These are phyloP conservation scores for Nemapogon koenigi DNA, from an alignment of 2,888 invertebrate genomes.

Conservation along the genomic window DNA sequence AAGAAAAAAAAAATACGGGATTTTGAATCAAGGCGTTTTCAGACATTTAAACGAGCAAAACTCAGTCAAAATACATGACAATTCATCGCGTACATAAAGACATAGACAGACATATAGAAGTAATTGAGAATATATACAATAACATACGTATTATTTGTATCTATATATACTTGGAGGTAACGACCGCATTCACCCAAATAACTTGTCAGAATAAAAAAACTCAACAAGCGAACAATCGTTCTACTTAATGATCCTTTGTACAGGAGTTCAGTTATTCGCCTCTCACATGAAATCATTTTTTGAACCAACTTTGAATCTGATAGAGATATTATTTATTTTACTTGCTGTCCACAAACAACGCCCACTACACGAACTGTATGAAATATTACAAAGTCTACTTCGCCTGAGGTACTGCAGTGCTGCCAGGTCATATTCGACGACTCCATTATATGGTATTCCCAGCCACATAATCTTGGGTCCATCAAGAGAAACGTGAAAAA, in stretches of 20 bases:
- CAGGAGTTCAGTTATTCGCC: constrained; percentile 11
- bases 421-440: constrained; percentile 9
- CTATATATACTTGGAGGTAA: no score
- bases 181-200: no score
- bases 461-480: no score
- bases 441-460: constrained; percentile 6
- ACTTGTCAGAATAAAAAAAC: constrained; percentile 7
- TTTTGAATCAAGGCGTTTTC: no score
- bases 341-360: constrained; percentile 9
- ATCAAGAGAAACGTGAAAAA: no score
- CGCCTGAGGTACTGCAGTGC: constrained; percentile 5
- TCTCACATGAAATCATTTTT: constrained; percentile 6
- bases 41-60: no score
- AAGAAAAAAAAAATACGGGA: no score
- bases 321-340: constrained; percentile 11
- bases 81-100: no score
- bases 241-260: constrained; percentile 10
- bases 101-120: no score
- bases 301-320: constrained; percentile 7
- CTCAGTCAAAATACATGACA: no score
- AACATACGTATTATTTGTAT: no score
- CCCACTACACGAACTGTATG: constrained; percentile 8
- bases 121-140: no score
- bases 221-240: constrained; percentile 3
- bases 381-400: constrained; percentile 4